Percentiles rank a stretch among this genome's conserved stretches.
Conservation (phyloP, 2,888 invertebrate species). For the Acanthococcus lagerstroemiae region DNA sequence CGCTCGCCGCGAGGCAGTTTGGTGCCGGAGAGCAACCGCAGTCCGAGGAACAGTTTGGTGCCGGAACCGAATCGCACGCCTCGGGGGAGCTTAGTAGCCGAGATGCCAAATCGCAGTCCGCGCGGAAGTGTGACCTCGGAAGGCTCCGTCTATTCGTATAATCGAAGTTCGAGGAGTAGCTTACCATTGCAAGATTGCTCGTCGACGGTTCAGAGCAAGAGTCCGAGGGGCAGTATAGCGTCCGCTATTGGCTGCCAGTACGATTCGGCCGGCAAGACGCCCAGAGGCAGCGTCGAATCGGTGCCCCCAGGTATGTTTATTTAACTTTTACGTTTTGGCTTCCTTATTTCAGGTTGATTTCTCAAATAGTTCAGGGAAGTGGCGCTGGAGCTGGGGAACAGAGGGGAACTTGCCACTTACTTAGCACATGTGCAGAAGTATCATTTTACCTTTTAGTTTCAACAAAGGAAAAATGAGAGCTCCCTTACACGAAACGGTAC, state of each 20-base stretch:
- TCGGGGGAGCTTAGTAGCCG: slow-evolving; percentile 50
- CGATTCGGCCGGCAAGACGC: slow-evolving; percentile 43
- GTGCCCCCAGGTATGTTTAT: slow-evolving; percentile 38
- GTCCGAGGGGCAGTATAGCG: slow-evolving; percentile 50
- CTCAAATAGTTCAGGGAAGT: too few relatives aligned
- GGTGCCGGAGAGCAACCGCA: slow-evolving; percentile 44
- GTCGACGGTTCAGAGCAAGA: slow-evolving; percentile 35
- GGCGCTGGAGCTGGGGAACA: too few relatives aligned
- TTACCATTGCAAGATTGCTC: slow-evolving; percentile 44
- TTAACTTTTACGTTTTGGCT: too few relatives aligned
- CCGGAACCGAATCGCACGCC: slow-evolving; percentile 49
- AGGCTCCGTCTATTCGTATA: slow-evolving; percentile 36
- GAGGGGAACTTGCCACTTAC: too few relatives aligned
- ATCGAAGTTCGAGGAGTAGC: slow-evolving; percentile 53
- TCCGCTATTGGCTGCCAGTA: slow-evolving; percentile 32
- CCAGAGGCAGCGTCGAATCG: slow-evolving; percentile 50
- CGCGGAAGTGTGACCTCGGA: slow-evolving; percentile 45
- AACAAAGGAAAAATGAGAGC: too few relatives aligned
- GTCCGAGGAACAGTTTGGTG: slow-evolving; percentile 43
- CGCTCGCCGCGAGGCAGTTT: slow-evolving; percentile 45
- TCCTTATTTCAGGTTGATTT: too few relatives aligned
- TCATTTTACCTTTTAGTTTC: too few relatives aligned
- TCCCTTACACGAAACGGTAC: too few relatives aligned
- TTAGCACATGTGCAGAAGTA: too few relatives aligned
- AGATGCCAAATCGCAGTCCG: slow-evolving; percentile 42